Evolutionary conservation across 2,113 vertebrate genomes (phyloP).

Genomic region (Calidris pugnax): DNA sequence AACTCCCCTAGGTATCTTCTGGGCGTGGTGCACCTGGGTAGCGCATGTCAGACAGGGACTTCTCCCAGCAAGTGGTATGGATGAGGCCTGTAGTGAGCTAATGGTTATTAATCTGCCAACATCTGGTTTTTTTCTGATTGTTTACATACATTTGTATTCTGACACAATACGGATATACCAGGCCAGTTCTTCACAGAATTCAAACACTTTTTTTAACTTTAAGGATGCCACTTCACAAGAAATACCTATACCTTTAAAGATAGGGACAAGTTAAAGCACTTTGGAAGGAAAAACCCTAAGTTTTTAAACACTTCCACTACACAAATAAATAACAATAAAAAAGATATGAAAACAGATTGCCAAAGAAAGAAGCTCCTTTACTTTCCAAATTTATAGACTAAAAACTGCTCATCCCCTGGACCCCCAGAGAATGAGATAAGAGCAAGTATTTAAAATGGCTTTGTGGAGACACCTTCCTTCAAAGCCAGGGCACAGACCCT

Average conservation of each 20-base stretch:
- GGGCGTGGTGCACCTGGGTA: background rate
- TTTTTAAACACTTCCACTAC: background rate
- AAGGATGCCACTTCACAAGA: background rate
- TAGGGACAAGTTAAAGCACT: rapidly evolving
- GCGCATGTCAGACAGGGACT: background rate
- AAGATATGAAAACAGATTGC: background rate
- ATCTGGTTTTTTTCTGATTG: background rate
- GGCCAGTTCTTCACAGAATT: background rate
- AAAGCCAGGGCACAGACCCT: background rate
- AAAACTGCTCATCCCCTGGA: background rate
- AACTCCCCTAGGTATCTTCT: background rate
- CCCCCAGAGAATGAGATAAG: background rate
- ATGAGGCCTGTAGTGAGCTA: background rate
- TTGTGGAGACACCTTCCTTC: background rate
- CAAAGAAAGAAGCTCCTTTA: background rate
- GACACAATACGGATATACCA: background rate
- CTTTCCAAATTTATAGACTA: background rate
- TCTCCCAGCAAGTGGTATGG: background rate
- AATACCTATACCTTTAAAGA: background rate
- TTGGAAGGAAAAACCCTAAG: background rate
- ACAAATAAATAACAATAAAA: background rate
- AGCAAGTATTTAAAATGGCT: background rate
- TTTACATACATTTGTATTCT: background rate
- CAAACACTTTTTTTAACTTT: background rate
- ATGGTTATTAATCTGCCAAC: background rate